phyloP scores from a whole-genome alignment of 1,140 invertebrate genomes.

The Drosophila repletoides region DNA sequence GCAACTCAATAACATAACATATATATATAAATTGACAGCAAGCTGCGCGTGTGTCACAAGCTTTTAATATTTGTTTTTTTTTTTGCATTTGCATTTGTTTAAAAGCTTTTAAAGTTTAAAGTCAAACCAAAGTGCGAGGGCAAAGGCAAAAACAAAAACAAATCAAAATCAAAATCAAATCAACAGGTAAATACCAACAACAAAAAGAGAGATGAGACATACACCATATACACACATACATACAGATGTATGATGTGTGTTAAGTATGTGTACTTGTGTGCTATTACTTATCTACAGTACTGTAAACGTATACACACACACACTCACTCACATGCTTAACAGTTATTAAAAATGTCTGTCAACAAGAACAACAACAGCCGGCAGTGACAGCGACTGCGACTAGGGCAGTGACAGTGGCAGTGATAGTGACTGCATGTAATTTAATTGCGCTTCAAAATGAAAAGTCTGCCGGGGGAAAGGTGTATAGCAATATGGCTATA shows the following conservation, averaged over 20 bases:
- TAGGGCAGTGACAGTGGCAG: constrained; percentile 1
- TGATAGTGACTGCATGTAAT: constrained; percentile 24
- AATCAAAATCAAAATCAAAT: constrained; percentile 39
- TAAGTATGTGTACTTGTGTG: neutral
- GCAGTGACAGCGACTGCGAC: constrained; percentile 11
- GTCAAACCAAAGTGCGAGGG: constrained; percentile 3
- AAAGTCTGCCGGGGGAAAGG: neutral
- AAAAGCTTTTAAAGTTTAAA: constrained; percentile 19
- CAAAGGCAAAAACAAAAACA: constrained; percentile 19
- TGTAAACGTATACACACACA: neutral
- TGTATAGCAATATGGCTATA: constrained; percentile 12
- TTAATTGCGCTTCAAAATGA: constrained; percentile 44
- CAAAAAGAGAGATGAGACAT: constrained; percentile 3
- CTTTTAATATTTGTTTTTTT: constrained; percentile 23
- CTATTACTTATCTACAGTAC: constrained; percentile 14
- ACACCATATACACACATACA: constrained; percentile 1
- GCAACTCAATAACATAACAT: constrained; percentile 2
- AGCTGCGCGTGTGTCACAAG: constrained; percentile 35
- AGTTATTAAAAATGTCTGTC: constrained; percentile 71
- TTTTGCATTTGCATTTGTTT: constrained; percentile 31
- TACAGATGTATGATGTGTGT: neutral
- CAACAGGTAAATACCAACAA: constrained; percentile 46
- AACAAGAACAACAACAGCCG: constrained; percentile 26
- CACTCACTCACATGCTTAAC: neutral
- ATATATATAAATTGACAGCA: neutral